Base-by-base conservation (phyloP, 2,888 invertebrate species). In the Nymphalis c-album region DNA sequence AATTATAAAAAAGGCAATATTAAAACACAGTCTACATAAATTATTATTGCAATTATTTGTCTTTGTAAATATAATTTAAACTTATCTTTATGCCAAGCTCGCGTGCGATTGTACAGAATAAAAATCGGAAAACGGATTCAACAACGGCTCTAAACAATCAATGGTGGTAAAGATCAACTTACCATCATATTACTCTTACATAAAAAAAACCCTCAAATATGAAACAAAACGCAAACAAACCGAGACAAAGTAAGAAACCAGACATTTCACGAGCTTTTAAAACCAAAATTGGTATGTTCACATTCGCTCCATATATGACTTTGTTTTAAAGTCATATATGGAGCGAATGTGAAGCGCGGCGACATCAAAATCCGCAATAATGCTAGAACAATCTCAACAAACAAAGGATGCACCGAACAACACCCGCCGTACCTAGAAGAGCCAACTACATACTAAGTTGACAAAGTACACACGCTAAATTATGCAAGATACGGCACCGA, bases 401-500 rank as follows among this genome's bases (percentile, higher is more conserved):
- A 66, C 66, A 66, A 66, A 61, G 60, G 66, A 66, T 66, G 61
- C 65, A 55, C 53, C 46, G 26, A 51, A 55, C 57, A 57, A 60
- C 66, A 66, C 60, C 60, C 35, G 60, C 46, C 47, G 40, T 53
- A 46, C 45, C 16, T 46, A 66, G 40, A 60, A 67, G 63, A 62
- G 17, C 63, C 50, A 68, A 69, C 71, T 73, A 57, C 64, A 61
- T 22, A 69, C 63, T 66, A 73, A 73, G 71, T 73, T 73, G 71
- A 72, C 70, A 71, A 71, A 73, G 73, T 72, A 72, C 61, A 73
- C 69, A 74, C 69, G 69, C 68, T 69, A 76, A 75, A 73, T 75
- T 75, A 76, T 75, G 73, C 72, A 72, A 71, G 72, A 73, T 73
- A 74, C 74, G 74, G 60, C 69, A 60, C 63, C 69, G 70, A 73